These are phyloP conservation scores for Lamellibrachia columna DNA, from an alignment of 2,888 invertebrate species.

Conservation along the genomic window DNA sequence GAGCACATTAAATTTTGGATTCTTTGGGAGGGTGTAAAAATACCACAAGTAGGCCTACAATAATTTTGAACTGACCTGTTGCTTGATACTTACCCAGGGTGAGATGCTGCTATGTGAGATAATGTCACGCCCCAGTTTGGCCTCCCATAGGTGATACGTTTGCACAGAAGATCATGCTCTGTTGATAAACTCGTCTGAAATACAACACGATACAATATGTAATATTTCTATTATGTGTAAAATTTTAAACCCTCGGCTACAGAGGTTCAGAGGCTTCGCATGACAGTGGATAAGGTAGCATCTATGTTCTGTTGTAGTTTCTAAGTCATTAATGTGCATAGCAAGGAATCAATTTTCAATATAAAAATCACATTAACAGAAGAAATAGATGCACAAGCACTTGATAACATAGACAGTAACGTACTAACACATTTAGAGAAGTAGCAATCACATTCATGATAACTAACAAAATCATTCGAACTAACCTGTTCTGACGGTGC, in stretches of 20 bases:
- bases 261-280: too few relatives aligned
- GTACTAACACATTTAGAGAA: neutral
- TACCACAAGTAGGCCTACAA: too few relatives aligned
- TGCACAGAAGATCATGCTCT: neutral
- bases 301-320: neutral
- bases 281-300: too few relatives aligned
- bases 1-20: too few relatives aligned
- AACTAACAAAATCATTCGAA: neutral
- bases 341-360: neutral
- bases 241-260: too few relatives aligned
- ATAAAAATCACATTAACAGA: too few relatives aligned
- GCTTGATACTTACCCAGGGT: neutral
- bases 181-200: neutral
- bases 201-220: neutral
- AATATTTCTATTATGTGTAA: too few relatives aligned
- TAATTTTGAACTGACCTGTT: neutral
- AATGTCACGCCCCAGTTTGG: neutral
- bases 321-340: neutral
- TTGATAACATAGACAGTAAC: neutral
- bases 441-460: too few relatives aligned
- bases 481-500: neutral
- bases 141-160: neutral
- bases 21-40: too few relatives aligned
- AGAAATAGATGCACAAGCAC: too few relatives aligned
- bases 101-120: neutral